phyloP scores from a whole-genome alignment of 2,113 vertebrate species.

The Scalopus aquaticus region DNA sequence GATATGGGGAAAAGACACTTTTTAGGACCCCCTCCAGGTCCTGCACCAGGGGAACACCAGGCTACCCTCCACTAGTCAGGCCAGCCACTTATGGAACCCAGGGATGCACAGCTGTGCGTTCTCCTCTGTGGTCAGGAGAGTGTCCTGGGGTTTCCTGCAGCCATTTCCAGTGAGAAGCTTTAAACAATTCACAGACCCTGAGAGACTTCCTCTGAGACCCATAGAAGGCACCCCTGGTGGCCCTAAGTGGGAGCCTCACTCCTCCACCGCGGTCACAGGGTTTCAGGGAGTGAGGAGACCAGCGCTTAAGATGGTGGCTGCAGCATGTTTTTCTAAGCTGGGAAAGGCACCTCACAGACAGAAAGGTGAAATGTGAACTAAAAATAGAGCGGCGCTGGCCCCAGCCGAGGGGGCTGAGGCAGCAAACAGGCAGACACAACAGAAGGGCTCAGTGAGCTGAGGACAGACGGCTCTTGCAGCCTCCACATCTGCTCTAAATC shows the following conservation, averaged over 20 bases:
- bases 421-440: conserved; percentile 28
- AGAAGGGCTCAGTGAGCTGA: neutral
- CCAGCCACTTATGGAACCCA: neutral
- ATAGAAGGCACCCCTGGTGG: fast-evolving
- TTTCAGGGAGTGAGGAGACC: neutral
- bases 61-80: neutral
- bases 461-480: neutral
- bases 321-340: conserved; percentile 40
- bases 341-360: conserved; percentile 41
- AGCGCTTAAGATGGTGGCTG: neutral
- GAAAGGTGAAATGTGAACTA: conserved; percentile 66
- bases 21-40: neutral
- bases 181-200: neutral
- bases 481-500: conserved; percentile 54
- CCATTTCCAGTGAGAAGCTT: neutral
- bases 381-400: conserved; percentile 23
- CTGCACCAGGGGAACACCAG: neutral
- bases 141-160: neutral
- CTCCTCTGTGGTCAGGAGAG: neutral
- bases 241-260: neutral
- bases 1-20: neutral
- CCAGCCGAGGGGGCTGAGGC: neutral
- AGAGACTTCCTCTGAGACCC: neutral
- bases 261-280: neutral
- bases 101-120: neutral